Percentiles rank a stretch among this genome's conserved stretches.
Conservation (phyloP, 2,797 vertebrate species). For the Chloroceryle inda region DNA sequence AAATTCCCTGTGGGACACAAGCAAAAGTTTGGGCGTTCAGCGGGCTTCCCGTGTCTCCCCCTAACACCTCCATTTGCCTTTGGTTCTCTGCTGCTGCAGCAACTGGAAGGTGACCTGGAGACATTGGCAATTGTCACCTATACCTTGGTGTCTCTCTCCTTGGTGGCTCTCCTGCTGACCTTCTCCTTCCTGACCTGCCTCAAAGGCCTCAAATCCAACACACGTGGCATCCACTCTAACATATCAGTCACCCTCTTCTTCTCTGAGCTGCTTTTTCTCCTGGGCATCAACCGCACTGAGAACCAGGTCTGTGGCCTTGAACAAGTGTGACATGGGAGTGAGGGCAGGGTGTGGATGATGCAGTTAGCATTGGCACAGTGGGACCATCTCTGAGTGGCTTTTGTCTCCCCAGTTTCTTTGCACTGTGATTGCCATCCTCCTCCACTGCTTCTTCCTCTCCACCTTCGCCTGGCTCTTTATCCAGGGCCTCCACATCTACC, state of each 20-base stretch:
- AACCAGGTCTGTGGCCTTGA: conserved; percentile 89
- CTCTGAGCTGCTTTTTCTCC: conserved; percentile 93
- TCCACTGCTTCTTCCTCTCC: conserved; percentile 98
- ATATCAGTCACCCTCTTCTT: conserved; percentile 91
- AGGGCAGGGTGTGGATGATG: not conserved
- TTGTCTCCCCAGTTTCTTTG: conserved; percentile 90
- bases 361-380: not conserved
- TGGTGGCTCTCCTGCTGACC: conserved; percentile 90
- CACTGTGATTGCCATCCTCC: conserved; percentile 94
- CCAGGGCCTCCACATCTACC: conserved; percentile 96
- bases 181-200: conserved; percentile 91
- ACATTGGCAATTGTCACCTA: conserved; percentile 93
- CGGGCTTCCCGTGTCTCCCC: not conserved
- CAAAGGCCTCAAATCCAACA: conserved; percentile 96
- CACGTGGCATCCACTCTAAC: conserved; percentile 93
- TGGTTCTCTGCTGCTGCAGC: conserved; percentile 80
- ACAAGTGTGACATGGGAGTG: fast-evolving
- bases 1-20: not conserved
- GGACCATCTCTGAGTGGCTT: not conserved
- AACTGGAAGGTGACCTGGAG: conserved; percentile 96
- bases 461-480: conserved; percentile 98
- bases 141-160: conserved; percentile 89
- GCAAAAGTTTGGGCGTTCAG: not conserved
- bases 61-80: conserved; percentile 19
- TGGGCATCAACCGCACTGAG: conserved; percentile 95